Evolutionary conservation across 2,113 vertebrate species (phyloP), one percentile per base, ranked within the genome.

Genomic region (Syngnathus scovelli): DNA sequence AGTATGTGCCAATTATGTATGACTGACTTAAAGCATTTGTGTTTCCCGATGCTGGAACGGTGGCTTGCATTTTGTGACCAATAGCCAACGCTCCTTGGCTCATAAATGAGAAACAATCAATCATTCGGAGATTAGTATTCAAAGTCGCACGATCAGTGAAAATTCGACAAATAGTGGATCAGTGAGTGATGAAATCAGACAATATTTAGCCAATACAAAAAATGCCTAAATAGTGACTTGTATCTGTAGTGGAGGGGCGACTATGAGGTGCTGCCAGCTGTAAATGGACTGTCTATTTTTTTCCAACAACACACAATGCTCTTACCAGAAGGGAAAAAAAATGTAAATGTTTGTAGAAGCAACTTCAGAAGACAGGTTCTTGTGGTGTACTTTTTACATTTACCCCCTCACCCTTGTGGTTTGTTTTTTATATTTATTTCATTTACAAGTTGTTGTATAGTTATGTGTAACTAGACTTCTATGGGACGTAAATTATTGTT

Each of bases 401-500:
- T 55, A 56, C 56, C 37, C n/a, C 23, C 6, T 6, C 71, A 79
- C 81, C 68, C 76, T 33, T 78, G 83, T 91, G 85, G 84, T 85
- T 77, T 86, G 84, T 79, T 84, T 33, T 76, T 86, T 84, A 85
- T 90, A 90, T 91, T 91, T 91, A 89, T 90, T 91, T 90, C 84
- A 89, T 88, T 89, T 88, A 86, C 83, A 85, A 83, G 85, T 88
- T 88, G 85, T 88, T 88, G 90, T 89, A 90, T 90, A 95, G 93
- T 94, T 95, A 91, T 93, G 94, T 93, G 92, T 95, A 94, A 94
- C 93, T 91, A 89, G 87, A 88, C 89, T 90, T 90, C 86, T 90
- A 90, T 94, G 93, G 93, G 93, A 94, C 94, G 93, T 96, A 95
- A 96, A 93, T 97, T 96, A 96, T 95, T 96, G 93, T 96, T 96